Conservation (phyloP, 2,797 vertebrate species). For the Salmo trutta region DNA sequence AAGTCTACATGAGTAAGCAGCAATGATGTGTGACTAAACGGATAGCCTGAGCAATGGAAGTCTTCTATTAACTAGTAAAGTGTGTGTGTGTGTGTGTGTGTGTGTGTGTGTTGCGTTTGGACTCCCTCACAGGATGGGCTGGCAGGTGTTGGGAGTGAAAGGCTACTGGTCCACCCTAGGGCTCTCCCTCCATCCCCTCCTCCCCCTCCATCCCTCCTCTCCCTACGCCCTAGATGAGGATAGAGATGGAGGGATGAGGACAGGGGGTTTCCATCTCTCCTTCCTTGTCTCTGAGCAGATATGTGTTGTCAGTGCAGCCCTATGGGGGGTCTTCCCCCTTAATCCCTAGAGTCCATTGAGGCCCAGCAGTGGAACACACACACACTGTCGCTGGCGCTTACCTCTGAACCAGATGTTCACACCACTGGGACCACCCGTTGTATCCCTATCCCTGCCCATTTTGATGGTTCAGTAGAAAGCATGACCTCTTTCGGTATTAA, state of each 20-base stretch:
- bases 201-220: background rate
- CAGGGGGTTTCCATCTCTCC: background rate
- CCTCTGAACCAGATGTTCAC: background rate
- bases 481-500: no score
- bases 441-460: background rate
- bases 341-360: background rate
- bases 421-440: no score
- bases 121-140: background rate
- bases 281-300: background rate
- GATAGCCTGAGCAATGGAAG: background rate
- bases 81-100: background rate
- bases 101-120: conserved; percentile 5
- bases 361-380: background rate
- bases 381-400: background rate
- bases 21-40: background rate
- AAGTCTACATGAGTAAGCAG: background rate
- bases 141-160: conserved; percentile 8
- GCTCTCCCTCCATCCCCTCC: background rate
- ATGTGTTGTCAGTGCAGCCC: background rate
- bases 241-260: background rate
- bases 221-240: background rate
- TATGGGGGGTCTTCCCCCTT: background rate
- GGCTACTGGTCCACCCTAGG: conserved; percentile 13
- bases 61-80: background rate
- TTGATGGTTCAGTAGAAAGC: background rate